These are phyloP conservation scores for Pseudobourletiella spinata DNA, from an alignment of 1,140 invertebrate species.

Conservation along the genomic window DNA sequence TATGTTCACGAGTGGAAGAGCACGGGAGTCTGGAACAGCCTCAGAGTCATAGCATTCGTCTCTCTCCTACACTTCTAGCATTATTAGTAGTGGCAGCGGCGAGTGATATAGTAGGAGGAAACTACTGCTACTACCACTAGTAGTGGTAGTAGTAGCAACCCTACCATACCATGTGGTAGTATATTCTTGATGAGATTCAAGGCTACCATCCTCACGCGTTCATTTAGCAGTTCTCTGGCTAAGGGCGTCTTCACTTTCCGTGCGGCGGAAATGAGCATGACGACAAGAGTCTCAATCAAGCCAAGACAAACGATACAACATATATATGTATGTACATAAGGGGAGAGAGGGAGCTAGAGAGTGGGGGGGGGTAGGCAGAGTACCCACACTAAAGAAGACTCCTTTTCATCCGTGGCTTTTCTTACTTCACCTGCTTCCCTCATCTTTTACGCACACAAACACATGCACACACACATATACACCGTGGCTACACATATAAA, in stretches of 20 bases:
- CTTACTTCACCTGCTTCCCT: background rate
- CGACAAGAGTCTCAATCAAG: conserved; percentile 34
- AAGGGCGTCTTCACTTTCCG: conserved; percentile 28
- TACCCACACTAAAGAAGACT: background rate
- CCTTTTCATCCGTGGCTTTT: background rate
- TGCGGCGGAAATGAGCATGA: conserved; percentile 30
- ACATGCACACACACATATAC: background rate
- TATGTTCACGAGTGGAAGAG: conserved; percentile 22
- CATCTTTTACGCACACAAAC: background rate
- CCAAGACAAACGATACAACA: conserved; percentile 23
- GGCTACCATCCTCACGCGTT: conserved; percentile 27
- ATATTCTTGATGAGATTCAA: conserved; percentile 30
- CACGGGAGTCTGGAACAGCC: no score
- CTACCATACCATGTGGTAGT: no score
- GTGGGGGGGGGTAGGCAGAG: no score
- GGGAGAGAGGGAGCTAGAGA: no score
- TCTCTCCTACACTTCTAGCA: no score
- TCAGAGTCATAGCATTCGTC: no score
- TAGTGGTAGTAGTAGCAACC: background rate
- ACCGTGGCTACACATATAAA: no score
- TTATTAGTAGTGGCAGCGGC: no score
- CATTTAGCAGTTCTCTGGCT: conserved; percentile 27
- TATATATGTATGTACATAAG: no score
- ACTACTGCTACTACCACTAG: no score
- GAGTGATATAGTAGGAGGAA: no score